Conservation (phyloP, 2,888 invertebrate species). For the Acrocera orbiculus region DNA sequence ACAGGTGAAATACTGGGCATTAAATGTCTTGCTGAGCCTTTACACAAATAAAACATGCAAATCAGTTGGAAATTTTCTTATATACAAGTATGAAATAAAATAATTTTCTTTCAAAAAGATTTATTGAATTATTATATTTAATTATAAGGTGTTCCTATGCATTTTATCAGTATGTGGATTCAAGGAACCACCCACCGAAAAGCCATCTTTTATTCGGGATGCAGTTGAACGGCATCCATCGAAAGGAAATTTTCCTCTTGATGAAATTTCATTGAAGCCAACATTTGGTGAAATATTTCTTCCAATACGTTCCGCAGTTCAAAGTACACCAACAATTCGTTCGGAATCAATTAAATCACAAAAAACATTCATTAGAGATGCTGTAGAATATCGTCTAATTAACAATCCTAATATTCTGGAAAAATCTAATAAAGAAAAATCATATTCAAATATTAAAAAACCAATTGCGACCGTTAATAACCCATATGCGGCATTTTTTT, state of each 20-base stretch:
- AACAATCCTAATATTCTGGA: not conserved
- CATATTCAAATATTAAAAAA: too few species aligned
- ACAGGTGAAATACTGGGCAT: too few species aligned
- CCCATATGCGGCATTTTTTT: slow-evolving; percentile 24
- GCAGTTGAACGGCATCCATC: slow-evolving; percentile 27
- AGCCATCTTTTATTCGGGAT: slow-evolving; percentile 23
- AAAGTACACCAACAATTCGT: slow-evolving; percentile 40
- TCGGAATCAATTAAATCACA: slow-evolving; percentile 11
- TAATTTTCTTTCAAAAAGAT: too few species aligned
- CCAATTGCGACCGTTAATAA: too few species aligned
- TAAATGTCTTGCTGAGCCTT: too few species aligned
- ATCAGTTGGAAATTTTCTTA: too few species aligned
- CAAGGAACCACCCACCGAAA: slow-evolving; percentile 14
- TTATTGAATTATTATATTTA: too few species aligned
- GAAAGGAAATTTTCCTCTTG: slow-evolving; percentile 1
- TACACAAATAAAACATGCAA: too few species aligned
- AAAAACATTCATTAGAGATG: slow-evolving; percentile 22
- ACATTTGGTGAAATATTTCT: slow-evolving; percentile 29
- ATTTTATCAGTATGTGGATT: slow-evolving; percentile 6
- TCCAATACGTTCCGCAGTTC: slow-evolving; percentile 60
- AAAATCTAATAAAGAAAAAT: too few species aligned
- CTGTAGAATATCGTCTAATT: slow-evolving; percentile 20
- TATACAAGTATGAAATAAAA: too few species aligned
- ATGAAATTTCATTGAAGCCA: slow-evolving; percentile 17
- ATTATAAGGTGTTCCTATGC: too few species aligned